Conservation (phyloP, 2,888 invertebrate genomes). For the Ephialtes manifestator region DNA sequence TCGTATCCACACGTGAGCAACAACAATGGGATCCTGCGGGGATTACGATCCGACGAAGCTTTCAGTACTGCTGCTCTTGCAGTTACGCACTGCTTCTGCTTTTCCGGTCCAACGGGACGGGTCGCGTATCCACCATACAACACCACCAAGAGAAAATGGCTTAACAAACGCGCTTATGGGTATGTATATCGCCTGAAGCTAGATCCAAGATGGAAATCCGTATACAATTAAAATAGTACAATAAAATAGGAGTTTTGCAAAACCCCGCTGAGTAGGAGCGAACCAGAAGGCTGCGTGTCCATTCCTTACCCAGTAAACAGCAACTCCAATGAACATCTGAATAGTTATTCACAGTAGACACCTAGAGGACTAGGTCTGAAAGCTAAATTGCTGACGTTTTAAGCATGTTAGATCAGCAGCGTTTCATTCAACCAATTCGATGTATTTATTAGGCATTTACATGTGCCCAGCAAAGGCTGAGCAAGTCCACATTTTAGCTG, state of each 20-base stretch:
- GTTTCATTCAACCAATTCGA: no score
- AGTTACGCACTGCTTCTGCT: slow-evolving; percentile 70
- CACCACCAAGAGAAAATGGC: slow-evolving; percentile 61
- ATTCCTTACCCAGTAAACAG: neutral
- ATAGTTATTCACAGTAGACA: neutral
- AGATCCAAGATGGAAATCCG: slow-evolving; percentile 41
- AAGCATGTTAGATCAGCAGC: neutral
- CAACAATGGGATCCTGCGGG: slow-evolving; percentile 82
- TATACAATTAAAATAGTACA: slow-evolving; percentile 52
- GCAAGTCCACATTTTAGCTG: no score
- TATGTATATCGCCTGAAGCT: slow-evolving; percentile 12
- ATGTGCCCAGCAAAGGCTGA: no score
- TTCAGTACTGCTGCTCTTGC: slow-evolving; percentile 66
- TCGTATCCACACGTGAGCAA: slow-evolving; percentile 82
- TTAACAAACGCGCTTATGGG: slow-evolving; percentile 73
- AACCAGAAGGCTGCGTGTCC: neutral
- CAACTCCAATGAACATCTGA: neutral
- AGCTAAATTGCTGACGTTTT: neutral
- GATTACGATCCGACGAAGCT: slow-evolving; percentile 80
- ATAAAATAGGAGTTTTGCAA: neutral
- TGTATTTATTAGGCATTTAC: no score
- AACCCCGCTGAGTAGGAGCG: neutral
- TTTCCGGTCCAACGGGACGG: slow-evolving; percentile 59
- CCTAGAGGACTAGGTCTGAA: neutral
- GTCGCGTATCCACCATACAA: slow-evolving; percentile 44